A percentile compares a stretch with the other conserved stretches of the same genome.
Evolutionary conservation across 1,140 invertebrate genomes (phyloP).

Genomic region (Drosophila miranda): DNA sequence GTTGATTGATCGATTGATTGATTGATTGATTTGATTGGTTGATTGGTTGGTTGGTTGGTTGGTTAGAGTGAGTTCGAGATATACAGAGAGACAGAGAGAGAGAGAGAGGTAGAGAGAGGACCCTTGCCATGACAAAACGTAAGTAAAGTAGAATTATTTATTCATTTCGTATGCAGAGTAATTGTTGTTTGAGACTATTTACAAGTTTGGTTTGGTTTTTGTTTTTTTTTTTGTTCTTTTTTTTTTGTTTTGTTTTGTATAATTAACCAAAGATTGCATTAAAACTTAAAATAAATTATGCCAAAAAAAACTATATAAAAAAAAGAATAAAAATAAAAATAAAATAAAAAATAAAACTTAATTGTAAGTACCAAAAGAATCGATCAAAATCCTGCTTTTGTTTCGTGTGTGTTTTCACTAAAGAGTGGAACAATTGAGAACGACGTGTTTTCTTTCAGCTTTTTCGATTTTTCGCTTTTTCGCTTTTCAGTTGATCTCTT

Average conservation of each 20-base stretch:
- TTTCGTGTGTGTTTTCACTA: slow-evolving; percentile 54
- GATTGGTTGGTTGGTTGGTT: slow-evolving; percentile 34
- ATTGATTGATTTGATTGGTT: slow-evolving; percentile 44
- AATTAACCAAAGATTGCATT: slow-evolving; percentile 42
- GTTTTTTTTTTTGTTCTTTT: slow-evolving; percentile 33
- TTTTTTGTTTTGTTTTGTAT: slow-evolving; percentile 41
- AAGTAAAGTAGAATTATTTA: slow-evolving; percentile 67
- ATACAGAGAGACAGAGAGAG: slow-evolving; percentile 46
- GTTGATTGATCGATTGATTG: slow-evolving; percentile 52
- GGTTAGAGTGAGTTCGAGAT: slow-evolving; percentile 54
- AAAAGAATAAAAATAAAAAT: slow-evolving; percentile 23
- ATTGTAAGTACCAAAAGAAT: slow-evolving; percentile 38
- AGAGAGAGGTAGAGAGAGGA: slow-evolving; percentile 71
- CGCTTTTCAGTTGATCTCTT: slow-evolving; percentile 58
- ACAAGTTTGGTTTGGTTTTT: slow-evolving; percentile 72
- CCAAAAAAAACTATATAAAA: background rate
- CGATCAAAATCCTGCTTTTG: slow-evolving; percentile 54
- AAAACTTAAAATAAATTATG: slow-evolving; percentile 28
- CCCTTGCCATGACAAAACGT: slow-evolving; percentile 77
- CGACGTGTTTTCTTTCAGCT: slow-evolving; percentile 40
- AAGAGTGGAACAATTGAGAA: slow-evolving; percentile 27
- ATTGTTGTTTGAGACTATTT: slow-evolving; percentile 77
- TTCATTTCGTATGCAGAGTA: slow-evolving; percentile 73
- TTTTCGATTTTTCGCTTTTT: slow-evolving; percentile 9
- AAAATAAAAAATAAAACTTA: slow-evolving; percentile 30